Evolutionary conservation across 2,888 invertebrate species (phyloP), one percentile per base, ranked within the genome.

Genomic region (Lysandra bellargus): DNA sequence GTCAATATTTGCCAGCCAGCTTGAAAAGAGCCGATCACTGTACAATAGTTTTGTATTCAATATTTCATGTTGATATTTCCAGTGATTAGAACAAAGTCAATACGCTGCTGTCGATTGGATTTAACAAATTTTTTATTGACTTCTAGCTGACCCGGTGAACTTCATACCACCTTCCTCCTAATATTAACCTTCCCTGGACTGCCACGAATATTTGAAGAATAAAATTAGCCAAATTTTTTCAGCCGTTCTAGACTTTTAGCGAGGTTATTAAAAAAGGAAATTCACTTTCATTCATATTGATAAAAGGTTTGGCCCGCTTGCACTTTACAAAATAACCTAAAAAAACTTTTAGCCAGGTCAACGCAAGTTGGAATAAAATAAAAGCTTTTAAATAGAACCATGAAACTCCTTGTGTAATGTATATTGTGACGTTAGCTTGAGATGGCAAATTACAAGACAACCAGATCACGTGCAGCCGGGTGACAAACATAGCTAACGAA

Each of bases 401-500:
- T 12, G 23, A 14, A 33, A 30, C 9, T 3, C 33, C 2, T 33
- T 69, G 12, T 69, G 69, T 33, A 69, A 69, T 33, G 17, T 69
- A 33, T 69, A 30, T 37, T 69, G 33, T 5, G 33, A 33, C 14
- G 69, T 33, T 17, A 17, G 69, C 64, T 64, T 64, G 9, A 64
- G 14, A 37, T 5, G 69, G 14, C 69, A 69, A 69, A 69, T 69
- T 69, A 69, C 69, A 33, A 57, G 57, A 30, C 76, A 57, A 57
- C 57, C 57, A 76, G 57, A 23, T 76, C 76, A 76, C 76, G 76
- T 79, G 72, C 76, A 79, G 78, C 78, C 72, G 76, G 80, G 80
- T 78, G 82, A 81, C 82, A 83, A 83, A 83, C 81, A 81, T 86
- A 85, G 86, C 86, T 90, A 90, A 90, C 88, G 89, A 90, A 89